Evolutionary conservation across 2,113 vertebrate species (phyloP).

Genomic region (rat (Rattus norvegicus)): DNA sequence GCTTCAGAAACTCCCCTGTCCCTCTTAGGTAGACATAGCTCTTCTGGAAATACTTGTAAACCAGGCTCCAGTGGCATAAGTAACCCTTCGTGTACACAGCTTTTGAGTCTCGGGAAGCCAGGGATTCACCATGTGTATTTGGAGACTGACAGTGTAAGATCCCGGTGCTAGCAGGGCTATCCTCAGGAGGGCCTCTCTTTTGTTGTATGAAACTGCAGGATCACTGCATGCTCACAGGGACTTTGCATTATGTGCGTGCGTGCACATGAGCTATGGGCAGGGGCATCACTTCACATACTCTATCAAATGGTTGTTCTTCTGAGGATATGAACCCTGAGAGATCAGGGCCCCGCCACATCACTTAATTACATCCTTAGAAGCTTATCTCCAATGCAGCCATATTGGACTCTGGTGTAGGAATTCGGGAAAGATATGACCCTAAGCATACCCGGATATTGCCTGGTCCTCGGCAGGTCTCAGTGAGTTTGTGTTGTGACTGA

Average conservation of each 20-base stretch:
- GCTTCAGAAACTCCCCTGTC: background rate
- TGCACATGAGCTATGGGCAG: no score
- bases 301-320: background rate
- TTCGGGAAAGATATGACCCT: background rate
- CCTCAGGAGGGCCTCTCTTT: background rate
- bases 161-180: background rate
- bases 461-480: background rate
- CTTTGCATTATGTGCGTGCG: background rate
- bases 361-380: background rate
- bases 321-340: background rate
- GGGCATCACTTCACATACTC: background rate
- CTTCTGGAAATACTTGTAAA: background rate
- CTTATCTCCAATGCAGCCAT: background rate
- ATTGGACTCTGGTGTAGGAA: background rate
- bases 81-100: rapidly evolving
- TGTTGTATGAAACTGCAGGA: background rate
- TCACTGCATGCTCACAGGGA: background rate
- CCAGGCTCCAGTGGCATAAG: background rate
- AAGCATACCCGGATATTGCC: background rate
- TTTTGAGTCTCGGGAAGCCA: background rate
- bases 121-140: rapidly evolving
- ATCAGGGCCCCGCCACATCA: background rate
- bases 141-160: background rate
- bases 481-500: background rate
- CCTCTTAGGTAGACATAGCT: background rate